Conservation (phyloP, 2,888 invertebrate species). For the Lasius platythorax region DNA sequence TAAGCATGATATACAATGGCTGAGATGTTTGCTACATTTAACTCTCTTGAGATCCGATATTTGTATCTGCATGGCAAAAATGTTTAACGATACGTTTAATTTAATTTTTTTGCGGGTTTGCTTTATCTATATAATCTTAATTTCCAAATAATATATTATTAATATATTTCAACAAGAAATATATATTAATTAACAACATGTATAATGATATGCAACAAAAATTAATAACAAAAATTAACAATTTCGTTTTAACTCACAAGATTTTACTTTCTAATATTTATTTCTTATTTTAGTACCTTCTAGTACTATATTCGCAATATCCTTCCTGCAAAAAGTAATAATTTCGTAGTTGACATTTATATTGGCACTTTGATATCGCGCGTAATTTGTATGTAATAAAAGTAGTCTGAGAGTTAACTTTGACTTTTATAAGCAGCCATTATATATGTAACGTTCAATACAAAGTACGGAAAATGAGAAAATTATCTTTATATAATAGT, state of each 20-base stretch:
- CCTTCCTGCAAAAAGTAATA: slow-evolving; percentile 18
- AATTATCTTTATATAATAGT: not conserved
- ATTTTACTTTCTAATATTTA: not conserved
- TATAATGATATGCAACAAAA: not conserved
- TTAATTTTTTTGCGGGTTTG: slow-evolving; percentile 27
- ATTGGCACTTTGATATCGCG: slow-evolving; percentile 13
- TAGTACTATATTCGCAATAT: not conserved
- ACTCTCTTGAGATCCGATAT: not conserved
- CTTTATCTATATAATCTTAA: slow-evolving; percentile 1
- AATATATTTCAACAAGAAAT: no score
- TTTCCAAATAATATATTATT: not conserved
- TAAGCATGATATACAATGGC: slow-evolving; percentile 37
- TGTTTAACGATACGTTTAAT: slow-evolving; percentile 46
- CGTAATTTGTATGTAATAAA: slow-evolving; percentile 29
- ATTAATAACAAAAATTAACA: no score
- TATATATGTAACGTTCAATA: not conserved
- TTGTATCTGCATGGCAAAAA: not conserved
- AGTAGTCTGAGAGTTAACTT: slow-evolving; percentile 14
- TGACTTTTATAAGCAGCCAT: slow-evolving; percentile 26
- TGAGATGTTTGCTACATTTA: slow-evolving; percentile 26
- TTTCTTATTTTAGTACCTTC: slow-evolving; percentile 14
- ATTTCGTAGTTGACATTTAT: slow-evolving; percentile 32
- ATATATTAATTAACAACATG: not conserved
- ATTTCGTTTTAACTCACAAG: slow-evolving; percentile 1
- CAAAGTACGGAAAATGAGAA: not conserved